Conservation (phyloP, 2,797 vertebrate genomes). For the Cyclopterus lumpus region DNA sequence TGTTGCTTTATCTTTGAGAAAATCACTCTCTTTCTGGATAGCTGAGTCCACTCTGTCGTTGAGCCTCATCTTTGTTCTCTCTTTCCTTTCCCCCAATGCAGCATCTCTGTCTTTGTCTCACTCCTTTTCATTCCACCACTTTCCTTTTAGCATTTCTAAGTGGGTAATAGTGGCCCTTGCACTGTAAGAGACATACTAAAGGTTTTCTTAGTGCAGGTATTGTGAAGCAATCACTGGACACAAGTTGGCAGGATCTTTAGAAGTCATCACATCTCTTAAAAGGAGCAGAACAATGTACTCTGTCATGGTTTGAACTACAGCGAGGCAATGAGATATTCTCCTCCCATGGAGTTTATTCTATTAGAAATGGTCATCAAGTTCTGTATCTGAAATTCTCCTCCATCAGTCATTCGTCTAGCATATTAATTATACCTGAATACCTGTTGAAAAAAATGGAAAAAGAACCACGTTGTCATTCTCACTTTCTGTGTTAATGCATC, state of each 20-base stretch:
- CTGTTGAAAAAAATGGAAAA: neutral
- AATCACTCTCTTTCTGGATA: neutral
- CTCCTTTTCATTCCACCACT: neutral
- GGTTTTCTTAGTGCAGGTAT: neutral
- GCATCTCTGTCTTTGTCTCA: neutral
- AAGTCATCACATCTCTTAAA: slow-evolving; percentile 12
- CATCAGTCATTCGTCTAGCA: neutral
- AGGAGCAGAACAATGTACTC: slow-evolving; percentile 8
- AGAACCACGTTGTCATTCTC: neutral
- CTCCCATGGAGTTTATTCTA: neutral
- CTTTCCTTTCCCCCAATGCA: neutral
- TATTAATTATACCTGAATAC: neutral
- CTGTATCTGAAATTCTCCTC: neutral
- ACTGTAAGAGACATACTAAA: slow-evolving; percentile 7
- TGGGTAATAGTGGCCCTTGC: neutral
- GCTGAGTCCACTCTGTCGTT: neutral
- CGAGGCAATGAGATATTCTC: neutral
- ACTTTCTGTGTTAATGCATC: too few relatives aligned
- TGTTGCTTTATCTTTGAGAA: neutral
- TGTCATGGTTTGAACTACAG: neutral
- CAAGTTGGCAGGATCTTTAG: slow-evolving; percentile 14
- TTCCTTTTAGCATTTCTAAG: neutral
- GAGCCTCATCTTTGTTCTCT: neutral
- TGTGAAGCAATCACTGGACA: slow-evolving; percentile 17
- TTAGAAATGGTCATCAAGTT: neutral